Evolutionary conservation across 1,140 invertebrate species (phyloP), one percentile per base, ranked within the genome.

Genomic region (Chlorops oryzae): DNA sequence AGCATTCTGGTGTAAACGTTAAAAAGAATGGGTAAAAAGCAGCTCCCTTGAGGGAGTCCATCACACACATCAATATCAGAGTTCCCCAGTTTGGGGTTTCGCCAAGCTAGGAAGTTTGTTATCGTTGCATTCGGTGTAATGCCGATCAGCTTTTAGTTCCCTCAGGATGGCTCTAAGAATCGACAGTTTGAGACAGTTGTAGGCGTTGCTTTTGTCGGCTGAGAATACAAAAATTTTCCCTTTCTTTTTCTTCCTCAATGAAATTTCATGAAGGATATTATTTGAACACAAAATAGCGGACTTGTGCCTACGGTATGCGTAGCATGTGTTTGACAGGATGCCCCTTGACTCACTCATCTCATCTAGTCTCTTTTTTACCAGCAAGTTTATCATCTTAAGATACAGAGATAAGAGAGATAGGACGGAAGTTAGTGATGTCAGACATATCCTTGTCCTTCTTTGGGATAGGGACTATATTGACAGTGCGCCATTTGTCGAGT

Each of bases 1-100:
- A 18, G 15, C 5, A 17, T 15, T 17, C 13, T 17, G 20, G 23
- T 27, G 10, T 28, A 27, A n/a, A 27, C 7, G 25, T 28, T 45
- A 10, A 28, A 28, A 4, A 45, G 24, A 13, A 32, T 15, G n/a
- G 43, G 27, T 7, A 15, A 18, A 3, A 45, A 17, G 21, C 24
- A 45, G 25, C 24, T 32, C 3, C 43, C 43, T 18, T 45, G 43
- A 28, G 43, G 43, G 3, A 45, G 13, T 3, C 43, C 43, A 45
- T 45, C 22, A 24, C 1, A 27, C 4, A 45, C 21, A 10, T 45
- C 43, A 6, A 45, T 5, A 5, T 10, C 3, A 4, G 12, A 10
- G 3, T 32, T 45, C 6, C 43, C 43, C 17, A 45, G 17, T 25
- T 18, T 18, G 3, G 18, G 43, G 7, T 18, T 32, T 1, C 43